A percentile compares a stretch with the other conserved stretches of the same genome.
These are phyloP conservation scores for Papilio helenus DNA, from an alignment of 1,140 invertebrate genomes.

Conservation along the genomic window DNA sequence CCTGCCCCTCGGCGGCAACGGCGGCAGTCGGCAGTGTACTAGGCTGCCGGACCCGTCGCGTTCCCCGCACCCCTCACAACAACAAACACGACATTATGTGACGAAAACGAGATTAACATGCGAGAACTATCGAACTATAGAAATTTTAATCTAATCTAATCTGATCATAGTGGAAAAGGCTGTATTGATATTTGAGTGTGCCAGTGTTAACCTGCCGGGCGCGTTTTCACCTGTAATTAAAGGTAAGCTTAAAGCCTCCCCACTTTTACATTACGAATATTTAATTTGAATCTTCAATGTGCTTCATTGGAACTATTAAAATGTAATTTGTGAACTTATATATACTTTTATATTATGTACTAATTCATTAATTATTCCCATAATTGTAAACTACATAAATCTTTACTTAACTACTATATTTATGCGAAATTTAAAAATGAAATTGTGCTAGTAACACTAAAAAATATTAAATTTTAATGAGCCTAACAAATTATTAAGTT, in stretches of 20 bases:
- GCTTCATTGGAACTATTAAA: background rate
- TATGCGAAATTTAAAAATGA: background rate
- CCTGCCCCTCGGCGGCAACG: conserved; percentile 68
- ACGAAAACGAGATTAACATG: conserved; percentile 53
- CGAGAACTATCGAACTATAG: conserved; percentile 45
- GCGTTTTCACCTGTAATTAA: conserved; percentile 53
- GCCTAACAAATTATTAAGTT: too few species aligned
- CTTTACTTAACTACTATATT: background rate
- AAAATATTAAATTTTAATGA: too few species aligned
- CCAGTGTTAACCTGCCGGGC: conserved; percentile 47
- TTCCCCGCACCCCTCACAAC: conserved; percentile 27
- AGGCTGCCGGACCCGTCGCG: conserved; percentile 51
- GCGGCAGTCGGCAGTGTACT: conserved; percentile 52
- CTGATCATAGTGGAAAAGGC: background rate
- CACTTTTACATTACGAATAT: conserved; percentile 23
- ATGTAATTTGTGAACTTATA: background rate
- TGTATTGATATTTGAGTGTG: conserved; percentile 42
- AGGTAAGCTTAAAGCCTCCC: conserved; percentile 51
- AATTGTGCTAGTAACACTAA: background rate
- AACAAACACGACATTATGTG: conserved; percentile 67
- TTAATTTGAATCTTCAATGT: conserved; percentile 36
- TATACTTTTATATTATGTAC: background rate
- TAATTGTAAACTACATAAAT: background rate
- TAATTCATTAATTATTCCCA: background rate
- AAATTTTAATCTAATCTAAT: conserved; percentile 36